Conservation (phyloP, 2,113 vertebrate species). For the Coturnix japonica region DNA sequence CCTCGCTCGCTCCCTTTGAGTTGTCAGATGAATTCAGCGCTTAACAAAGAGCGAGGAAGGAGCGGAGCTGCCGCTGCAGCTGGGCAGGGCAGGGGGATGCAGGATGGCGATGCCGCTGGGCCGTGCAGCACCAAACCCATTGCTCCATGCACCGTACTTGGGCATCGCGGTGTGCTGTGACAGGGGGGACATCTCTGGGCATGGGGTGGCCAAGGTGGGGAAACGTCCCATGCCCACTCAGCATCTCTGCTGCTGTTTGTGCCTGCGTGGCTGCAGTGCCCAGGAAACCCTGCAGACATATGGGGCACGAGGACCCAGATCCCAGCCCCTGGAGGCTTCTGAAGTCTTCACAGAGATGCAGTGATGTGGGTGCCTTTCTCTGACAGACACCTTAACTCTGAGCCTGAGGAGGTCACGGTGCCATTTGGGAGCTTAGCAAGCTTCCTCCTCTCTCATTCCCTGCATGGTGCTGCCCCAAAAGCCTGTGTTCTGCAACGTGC, state of each 20-base stretch:
- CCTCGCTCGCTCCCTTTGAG: slow-evolving; percentile 65
- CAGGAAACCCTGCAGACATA: background rate
- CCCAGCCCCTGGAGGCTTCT: background rate
- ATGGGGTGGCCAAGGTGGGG: background rate
- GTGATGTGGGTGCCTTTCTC: background rate
- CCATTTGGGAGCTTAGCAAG: fast-evolving
- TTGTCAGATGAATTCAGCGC: slow-evolving; percentile 75
- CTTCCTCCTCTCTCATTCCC: background rate
- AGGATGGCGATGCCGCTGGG: background rate
- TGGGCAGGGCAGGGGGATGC: slow-evolving; percentile 40
- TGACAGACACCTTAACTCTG: background rate
- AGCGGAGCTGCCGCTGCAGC: slow-evolving; percentile 57
- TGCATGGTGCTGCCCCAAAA: background rate
- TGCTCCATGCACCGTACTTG: fast-evolving
- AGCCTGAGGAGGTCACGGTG: background rate
- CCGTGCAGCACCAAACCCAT: background rate
- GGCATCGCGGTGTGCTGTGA: background rate
- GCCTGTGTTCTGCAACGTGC: background rate
- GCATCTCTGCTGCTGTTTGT: background rate
- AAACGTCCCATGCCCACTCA: background rate
- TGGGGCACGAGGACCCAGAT: background rate
- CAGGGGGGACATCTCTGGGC: background rate
- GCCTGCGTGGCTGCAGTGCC: background rate
- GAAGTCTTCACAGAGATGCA: background rate
- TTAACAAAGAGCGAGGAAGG: slow-evolving; percentile 70